Evolutionary conservation across 2,888 invertebrate species (phyloP).

Genomic region (Oscheius sp.): DNA sequence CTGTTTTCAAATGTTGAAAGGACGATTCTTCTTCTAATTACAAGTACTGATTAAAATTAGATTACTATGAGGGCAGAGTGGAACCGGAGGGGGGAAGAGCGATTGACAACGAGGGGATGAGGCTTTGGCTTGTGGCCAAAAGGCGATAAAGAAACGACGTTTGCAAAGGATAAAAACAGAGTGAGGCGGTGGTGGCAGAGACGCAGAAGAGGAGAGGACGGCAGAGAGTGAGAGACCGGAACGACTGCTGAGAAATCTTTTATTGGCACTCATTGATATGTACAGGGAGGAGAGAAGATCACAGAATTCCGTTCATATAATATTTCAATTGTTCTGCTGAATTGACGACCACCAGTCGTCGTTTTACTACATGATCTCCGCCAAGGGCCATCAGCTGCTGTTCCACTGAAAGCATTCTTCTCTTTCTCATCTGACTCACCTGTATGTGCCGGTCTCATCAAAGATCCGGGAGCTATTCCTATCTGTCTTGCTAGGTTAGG

Average conservation of each 20-base stretch:
- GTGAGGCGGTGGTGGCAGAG: slow-evolving; percentile 14
- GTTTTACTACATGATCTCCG: slow-evolving; percentile 68
- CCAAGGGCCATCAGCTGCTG: slow-evolving; percentile 65
- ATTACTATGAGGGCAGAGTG: neutral
- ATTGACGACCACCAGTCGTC: slow-evolving; percentile 68
- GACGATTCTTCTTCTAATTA: too few relatives aligned
- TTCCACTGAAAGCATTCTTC: slow-evolving; percentile 46
- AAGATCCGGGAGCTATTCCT: slow-evolving; percentile 46
- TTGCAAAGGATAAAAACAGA: slow-evolving; percentile 27
- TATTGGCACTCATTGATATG: slow-evolving; percentile 23
- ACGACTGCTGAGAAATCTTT: neutral
- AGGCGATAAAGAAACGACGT: slow-evolving; percentile 22
- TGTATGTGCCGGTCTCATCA: slow-evolving; percentile 28
- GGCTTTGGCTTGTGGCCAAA: slow-evolving; percentile 5
- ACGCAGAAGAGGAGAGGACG: slow-evolving; percentile 14
- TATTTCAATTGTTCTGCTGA: slow-evolving; percentile 66
- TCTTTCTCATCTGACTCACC: neutral
- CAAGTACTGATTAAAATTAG: too few relatives aligned
- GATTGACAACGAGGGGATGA: neutral
- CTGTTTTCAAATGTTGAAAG: neutral
- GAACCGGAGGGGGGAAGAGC: neutral
- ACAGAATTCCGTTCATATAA: slow-evolving; percentile 45
- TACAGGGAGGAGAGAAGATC: slow-evolving; percentile 8
- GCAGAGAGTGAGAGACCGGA: slow-evolving; percentile 5
- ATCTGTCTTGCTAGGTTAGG: slow-evolving; percentile 63